These are phyloP conservation scores for Typhlichthys subterraneus DNA, from an alignment of 2,797 vertebrate genomes.

Conservation along the genomic window DNA sequence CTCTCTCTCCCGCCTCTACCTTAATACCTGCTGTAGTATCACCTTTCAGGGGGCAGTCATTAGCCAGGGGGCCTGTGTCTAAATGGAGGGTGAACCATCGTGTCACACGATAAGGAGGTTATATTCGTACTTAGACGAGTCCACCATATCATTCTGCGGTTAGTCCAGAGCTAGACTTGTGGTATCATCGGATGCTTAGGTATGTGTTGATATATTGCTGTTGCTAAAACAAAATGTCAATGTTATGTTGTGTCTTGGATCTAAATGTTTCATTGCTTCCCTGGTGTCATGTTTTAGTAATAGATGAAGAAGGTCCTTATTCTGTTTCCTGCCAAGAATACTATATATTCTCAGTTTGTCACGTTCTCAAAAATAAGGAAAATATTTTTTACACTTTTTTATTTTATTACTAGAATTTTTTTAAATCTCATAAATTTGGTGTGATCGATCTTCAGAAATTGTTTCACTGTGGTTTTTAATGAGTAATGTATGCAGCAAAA, in stretches of 20 bases:
- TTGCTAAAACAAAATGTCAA: slow-evolving; percentile 7
- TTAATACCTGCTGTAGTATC: slow-evolving; percentile 29
- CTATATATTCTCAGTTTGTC: too few species aligned
- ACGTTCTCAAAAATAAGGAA: too few species aligned
- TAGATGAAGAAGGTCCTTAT: too few species aligned
- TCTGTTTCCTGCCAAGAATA: too few species aligned
- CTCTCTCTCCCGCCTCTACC: slow-evolving; percentile 27
- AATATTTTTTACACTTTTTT: neutral
- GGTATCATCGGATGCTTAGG: neutral
- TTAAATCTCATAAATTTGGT: neutral
- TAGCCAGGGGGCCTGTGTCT: slow-evolving; percentile 39
- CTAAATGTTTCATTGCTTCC: neutral
- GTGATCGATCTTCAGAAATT: neutral
- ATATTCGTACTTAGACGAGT: neutral
- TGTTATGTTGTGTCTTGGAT: neutral
- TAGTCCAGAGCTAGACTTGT: slow-evolving; percentile 7
- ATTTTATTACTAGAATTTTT: neutral
- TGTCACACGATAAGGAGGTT: slow-evolving; percentile 18
- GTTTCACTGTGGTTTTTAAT: neutral
- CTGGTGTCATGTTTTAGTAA: too few species aligned
- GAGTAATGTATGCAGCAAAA: too few species aligned
- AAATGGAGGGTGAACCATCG: slow-evolving; percentile 16
- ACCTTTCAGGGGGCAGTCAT: slow-evolving; percentile 38
- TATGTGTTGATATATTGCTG: slow-evolving; percentile 6
- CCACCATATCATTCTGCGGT: slow-evolving; percentile 17